Conservation (phyloP, 2,797 vertebrate species). For the Pipistrellus pipistrellus region DNA sequence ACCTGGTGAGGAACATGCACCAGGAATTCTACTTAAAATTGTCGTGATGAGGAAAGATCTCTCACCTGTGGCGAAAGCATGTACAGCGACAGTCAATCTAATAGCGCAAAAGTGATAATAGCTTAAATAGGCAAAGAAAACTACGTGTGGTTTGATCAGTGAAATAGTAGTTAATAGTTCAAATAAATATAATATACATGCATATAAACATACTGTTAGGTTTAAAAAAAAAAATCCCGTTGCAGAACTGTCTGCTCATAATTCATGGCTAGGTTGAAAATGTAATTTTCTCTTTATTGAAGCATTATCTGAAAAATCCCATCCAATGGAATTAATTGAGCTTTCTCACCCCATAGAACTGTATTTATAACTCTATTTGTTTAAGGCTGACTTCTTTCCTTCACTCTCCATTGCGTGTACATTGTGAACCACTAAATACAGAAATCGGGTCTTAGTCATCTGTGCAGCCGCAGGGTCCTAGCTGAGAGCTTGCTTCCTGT, state of each 20-base stretch:
- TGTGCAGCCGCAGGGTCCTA: background rate
- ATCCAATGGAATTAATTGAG: constrained; percentile 57
- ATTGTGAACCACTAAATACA: background rate
- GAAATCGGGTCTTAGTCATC: background rate
- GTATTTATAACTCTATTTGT: constrained; percentile 17
- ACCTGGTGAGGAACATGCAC: background rate
- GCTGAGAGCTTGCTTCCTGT: background rate
- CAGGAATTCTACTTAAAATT: background rate
- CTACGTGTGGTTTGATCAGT: background rate
- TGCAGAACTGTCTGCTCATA: background rate
- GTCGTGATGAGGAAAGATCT: background rate
- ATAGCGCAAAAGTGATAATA: background rate
- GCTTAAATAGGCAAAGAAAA: background rate
- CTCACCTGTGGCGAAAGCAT: background rate
- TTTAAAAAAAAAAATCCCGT: background rate
- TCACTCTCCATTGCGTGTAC: background rate
- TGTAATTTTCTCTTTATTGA: constrained; percentile 63
- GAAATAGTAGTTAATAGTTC: background rate
- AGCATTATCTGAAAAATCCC: constrained; percentile 52
- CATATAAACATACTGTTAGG: background rate
- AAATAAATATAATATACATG: constrained; percentile 22
- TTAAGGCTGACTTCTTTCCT: constrained; percentile 24
- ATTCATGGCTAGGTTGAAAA: constrained; percentile 63
- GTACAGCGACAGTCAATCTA: background rate
- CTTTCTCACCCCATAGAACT: constrained; percentile 22